A percentile compares a stretch with the other conserved stretches of the same genome.
Evolutionary conservation across 1,140 invertebrate genomes (phyloP).

Genomic region (Dendroctonus valens): DNA sequence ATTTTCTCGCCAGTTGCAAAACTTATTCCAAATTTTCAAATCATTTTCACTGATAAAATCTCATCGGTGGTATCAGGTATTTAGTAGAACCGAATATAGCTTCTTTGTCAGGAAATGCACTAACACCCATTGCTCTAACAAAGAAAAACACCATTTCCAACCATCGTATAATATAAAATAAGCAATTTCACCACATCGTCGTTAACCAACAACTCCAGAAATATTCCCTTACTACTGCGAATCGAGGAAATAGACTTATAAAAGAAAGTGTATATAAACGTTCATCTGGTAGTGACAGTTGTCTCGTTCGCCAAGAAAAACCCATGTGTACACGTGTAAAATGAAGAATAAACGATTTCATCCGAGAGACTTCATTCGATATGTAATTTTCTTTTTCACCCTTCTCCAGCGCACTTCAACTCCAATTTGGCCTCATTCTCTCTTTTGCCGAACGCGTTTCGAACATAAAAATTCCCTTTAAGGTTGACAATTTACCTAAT

Average conservation of each 20-base stretch:
- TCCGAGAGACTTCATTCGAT: constrained; percentile 19
- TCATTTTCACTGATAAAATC: not conserved
- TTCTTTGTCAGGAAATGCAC: not conserved
- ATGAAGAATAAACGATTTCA: constrained; percentile 16
- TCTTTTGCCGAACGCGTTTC: too few relatives aligned
- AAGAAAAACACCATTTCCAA: not conserved
- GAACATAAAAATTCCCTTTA: too few relatives aligned
- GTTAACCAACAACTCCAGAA: not conserved
- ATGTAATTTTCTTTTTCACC: constrained; percentile 43
- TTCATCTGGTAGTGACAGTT: constrained; percentile 13
- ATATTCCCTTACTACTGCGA: not conserved
- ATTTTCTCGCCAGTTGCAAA: not conserved
- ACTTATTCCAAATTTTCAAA: too few relatives aligned
- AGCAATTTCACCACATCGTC: not conserved
- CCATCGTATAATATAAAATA: not conserved
- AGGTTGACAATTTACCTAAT: too few relatives aligned
- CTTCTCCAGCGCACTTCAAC: not conserved
- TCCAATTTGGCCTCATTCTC: too few relatives aligned
- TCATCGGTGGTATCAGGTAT: not conserved
- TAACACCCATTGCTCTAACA: not conserved
- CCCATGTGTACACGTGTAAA: constrained; percentile 10
- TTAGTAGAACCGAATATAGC: not conserved
- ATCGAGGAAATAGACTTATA: not conserved
- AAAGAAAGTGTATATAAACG: constrained; percentile 15
- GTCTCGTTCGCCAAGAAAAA: constrained; percentile 9